Percentiles rank a stretch among this genome's conserved stretches.
Conservation (phyloP, 2,113 vertebrate species). For the Mesitornis unicolor region DNA sequence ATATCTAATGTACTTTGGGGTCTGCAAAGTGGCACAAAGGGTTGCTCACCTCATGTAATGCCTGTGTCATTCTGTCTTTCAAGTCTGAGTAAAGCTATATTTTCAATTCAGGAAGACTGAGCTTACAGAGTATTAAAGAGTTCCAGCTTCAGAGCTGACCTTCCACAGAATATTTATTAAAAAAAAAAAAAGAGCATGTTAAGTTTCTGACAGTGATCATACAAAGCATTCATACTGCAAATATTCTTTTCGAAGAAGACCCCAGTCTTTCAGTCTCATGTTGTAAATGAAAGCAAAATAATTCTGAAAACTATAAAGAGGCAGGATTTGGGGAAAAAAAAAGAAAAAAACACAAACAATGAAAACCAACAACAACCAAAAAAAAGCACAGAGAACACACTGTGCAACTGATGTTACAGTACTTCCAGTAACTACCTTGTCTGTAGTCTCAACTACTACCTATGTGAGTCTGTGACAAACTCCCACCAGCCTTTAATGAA, state of each 20-base stretch:
- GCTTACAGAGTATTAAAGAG: background rate
- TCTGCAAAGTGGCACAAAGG: background rate
- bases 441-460: background rate
- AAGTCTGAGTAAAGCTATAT: background rate
- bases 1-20: background rate
- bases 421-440: background rate
- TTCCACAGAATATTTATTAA: background rate
- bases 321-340: background rate
- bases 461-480: background rate
- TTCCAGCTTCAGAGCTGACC: background rate
- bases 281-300: background rate
- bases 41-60: background rate
- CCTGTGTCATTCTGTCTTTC: background rate
- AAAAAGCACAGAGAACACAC: background rate
- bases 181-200: background rate
- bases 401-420: background rate
- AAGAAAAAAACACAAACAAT: background rate
- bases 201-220: background rate
- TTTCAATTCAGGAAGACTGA: background rate
- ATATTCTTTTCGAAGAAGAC: background rate
- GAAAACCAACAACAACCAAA: background rate
- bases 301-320: background rate
- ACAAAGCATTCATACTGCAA: background rate
- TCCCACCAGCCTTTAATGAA: background rate
- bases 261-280: background rate